A percentile compares a stretch with the other conserved stretches of the same genome.
Evolutionary conservation across 2,888 invertebrate species (phyloP).

Genomic region (Stenchaetothrips biformis): DNA sequence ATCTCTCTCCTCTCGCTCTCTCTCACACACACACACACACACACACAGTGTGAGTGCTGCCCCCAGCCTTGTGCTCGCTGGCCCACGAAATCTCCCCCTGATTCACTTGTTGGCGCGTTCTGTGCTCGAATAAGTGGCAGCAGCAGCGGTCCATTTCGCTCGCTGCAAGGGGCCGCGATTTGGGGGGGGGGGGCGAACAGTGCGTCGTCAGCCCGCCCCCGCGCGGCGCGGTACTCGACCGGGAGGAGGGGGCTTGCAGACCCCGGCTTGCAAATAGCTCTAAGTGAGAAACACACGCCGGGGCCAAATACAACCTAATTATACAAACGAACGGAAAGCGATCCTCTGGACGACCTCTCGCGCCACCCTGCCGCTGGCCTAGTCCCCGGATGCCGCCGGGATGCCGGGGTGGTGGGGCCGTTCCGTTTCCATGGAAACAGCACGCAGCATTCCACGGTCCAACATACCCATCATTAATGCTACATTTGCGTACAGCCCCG

Average conservation of each 20-base stretch:
- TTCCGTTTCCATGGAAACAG: neutral
- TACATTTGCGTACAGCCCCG: slow-evolving; percentile 6
- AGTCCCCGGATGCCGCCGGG: neutral
- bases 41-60: neutral
- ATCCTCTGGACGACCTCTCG: neutral
- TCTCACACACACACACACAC: neutral
- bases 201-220: too few species aligned
- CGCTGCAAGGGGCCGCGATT: too few species aligned
- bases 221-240: neutral
- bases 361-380: neutral
- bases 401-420: neutral
- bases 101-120: neutral
- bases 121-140: too few species aligned
- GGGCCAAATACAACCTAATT: neutral
- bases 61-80: too few species aligned
- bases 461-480: slow-evolving; percentile 23
- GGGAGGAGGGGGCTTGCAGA: too few species aligned
- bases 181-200: too few species aligned
- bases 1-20: neutral
- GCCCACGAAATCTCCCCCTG: neutral
- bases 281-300: slow-evolving; percentile 5
- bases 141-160: too few species aligned
- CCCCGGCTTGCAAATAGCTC: neutral
- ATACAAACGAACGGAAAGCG: slow-evolving; percentile 6
- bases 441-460: slow-evolving; percentile 20